Conservation (phyloP, 1,140 invertebrate species). For the Cecropterus lyciades region DNA sequence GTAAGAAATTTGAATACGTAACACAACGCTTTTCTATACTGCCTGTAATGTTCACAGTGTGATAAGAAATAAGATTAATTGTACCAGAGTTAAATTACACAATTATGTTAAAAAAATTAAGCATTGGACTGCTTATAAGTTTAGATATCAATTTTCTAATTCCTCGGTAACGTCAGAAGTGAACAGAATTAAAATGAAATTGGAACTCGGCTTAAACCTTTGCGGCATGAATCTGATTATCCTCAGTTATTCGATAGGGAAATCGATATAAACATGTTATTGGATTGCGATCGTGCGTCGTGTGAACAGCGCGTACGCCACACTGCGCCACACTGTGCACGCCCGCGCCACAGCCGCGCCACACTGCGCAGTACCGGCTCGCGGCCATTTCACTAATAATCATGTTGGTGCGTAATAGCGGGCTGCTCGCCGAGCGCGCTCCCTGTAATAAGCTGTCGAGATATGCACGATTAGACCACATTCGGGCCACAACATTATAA, state of each 20-base stretch:
- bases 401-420: conserved; percentile 27
- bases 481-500: conserved; percentile 21
- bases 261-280: conserved; percentile 17
- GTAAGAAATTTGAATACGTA: no score
- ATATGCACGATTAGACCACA: conserved; percentile 36
- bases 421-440: conserved; percentile 14
- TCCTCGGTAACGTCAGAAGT: neutral
- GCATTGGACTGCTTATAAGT: no score
- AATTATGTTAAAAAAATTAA: no score
- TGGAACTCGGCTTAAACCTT: conserved; percentile 6
- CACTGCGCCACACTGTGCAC: no score
- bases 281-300: neutral
- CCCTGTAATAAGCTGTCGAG: conserved; percentile 31
- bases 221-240: conserved; percentile 9
- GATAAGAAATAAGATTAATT: no score
- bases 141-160: neutral
- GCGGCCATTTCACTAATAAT: conserved; percentile 21
- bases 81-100: no score
- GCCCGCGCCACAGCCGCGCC: conserved; percentile 1
- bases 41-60: no score
- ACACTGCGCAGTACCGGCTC: conserved; percentile 1
- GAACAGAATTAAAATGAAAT: neutral
- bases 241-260: conserved; percentile 17
- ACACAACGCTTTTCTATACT: no score
- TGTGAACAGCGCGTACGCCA: neutral